Evolutionary conservation across 2,797 vertebrate species (phyloP).

Genomic region (Alfaro cultratus): DNA sequence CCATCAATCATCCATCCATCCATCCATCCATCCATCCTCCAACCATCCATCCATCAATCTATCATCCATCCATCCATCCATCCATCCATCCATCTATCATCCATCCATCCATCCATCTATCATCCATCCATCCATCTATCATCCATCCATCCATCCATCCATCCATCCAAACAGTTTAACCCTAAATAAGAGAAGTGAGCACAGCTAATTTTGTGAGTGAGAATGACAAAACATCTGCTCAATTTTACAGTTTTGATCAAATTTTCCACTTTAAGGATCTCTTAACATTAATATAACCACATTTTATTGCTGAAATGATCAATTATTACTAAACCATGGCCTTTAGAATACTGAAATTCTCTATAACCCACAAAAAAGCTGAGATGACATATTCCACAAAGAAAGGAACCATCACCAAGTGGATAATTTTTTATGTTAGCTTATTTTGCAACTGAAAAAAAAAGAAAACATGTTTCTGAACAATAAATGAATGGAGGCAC

Average conservation of each 20-base stretch:
- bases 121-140: too few relatives aligned
- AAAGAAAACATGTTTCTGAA: neutral
- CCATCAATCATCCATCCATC: too few relatives aligned
- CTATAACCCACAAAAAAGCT: neutral
- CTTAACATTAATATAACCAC: neutral
- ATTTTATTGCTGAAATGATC: neutral
- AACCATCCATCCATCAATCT: too few relatives aligned
- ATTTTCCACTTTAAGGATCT: neutral
- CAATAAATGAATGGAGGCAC: neutral
- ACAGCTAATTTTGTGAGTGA: neutral
- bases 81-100: too few relatives aligned
- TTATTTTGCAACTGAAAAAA: neutral
- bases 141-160: too few relatives aligned
- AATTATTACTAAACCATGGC: neutral
- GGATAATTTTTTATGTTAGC: neutral
- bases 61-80: too few relatives aligned
- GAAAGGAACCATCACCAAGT: neutral
- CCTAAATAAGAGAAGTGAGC: neutral
- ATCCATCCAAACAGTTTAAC: neutral
- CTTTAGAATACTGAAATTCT: neutral
- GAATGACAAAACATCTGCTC: neutral
- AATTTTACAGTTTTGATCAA: neutral
- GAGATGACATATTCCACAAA: neutral
- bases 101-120: too few relatives aligned
- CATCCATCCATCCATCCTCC: too few relatives aligned